Percentiles rank a stretch among this genome's conserved stretches.
Evolutionary conservation across 2,797 vertebrate genomes (phyloP).

Genomic region (Harpagifer antarcticus): DNA sequence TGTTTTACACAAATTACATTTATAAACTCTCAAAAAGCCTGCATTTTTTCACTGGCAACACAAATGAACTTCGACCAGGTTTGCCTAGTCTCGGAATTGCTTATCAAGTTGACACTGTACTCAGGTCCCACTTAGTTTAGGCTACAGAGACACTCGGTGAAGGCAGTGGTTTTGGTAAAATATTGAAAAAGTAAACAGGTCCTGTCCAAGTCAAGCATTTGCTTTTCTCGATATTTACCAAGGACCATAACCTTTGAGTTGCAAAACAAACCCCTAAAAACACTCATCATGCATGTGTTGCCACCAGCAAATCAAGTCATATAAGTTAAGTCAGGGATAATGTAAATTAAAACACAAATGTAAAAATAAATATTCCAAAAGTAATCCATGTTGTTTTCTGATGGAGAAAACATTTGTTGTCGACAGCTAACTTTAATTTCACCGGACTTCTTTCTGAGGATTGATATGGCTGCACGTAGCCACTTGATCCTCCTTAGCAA

Average conservation of each 20-base stretch:
- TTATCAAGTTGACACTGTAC: background rate
- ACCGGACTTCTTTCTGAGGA: too few species aligned
- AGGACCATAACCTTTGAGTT: background rate
- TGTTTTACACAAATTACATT: background rate
- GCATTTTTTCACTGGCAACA: background rate
- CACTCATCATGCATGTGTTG: background rate
- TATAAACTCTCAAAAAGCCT: background rate
- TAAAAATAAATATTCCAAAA: too few species aligned
- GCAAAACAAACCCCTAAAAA: constrained; percentile 8
- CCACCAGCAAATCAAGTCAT: background rate
- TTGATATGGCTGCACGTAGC: too few species aligned
- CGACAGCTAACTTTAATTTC: too few species aligned
- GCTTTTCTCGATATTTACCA: constrained; percentile 1
- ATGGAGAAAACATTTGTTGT: too few species aligned
- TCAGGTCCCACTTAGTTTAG: constrained; percentile 8
- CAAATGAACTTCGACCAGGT: too few species aligned
- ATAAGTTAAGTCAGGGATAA: background rate
- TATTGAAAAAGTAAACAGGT: background rate
- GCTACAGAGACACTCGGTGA: constrained; percentile 6
- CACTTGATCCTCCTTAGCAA: too few species aligned
- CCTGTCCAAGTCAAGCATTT: background rate
- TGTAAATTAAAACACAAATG: too few species aligned
- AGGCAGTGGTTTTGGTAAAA: constrained; percentile 20
- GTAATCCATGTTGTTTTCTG: too few species aligned
- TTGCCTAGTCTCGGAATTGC: background rate